Base-by-base conservation (phyloP, 2,888 invertebrate species). In the Pristionchus exspectatus region DNA sequence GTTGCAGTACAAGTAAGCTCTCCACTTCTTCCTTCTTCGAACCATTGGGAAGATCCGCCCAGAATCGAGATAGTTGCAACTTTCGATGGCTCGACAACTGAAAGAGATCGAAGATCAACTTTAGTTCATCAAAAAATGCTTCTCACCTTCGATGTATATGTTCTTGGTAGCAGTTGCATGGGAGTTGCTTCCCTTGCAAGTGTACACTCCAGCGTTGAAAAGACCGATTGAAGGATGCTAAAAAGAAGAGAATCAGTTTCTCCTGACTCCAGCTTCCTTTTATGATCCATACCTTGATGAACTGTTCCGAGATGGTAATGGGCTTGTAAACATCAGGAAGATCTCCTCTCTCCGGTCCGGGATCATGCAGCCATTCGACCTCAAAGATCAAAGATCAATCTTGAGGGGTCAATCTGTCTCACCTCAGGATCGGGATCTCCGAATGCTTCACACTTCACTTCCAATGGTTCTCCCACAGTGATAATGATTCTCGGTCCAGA, bases 101-200 rank as follows among this genome's bases (percentile, higher is more conserved):
- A 89, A 92, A 92, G 81, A 81, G 18, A 69, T 72, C 33, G 27
- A n/a, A 77, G 88, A n/a, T 88, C 44, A 77, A 14, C 4, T 14
- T 59, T 3, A 87, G 54, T 54, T 10, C n/a, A 24, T 30, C 21
- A 1, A 16, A 24, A 27, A n/a, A 27, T n/a, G 16, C 33, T n/a
- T n/a, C 50, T 81, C 14, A 92, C 92, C 93, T 88, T 95, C 94
- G 88, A 94, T 93, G 90, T 94, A 94, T 89, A 94, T 94, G 90
- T 94, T 94, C 90, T 94, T 94, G 33, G 94, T 94, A 50, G 94
- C 94, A n/a, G 94, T 93, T n/a, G 94, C 94, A 88, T 93, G 93
- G 14, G 93, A 90, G 91, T 95, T 95, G 86, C 94, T 93, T 72
- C 95, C 95, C 38, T 95, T 95, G 93, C 96, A 96, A 16, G 95